Evolutionary conservation across 2,113 vertebrate genomes (phyloP), one percentile per base, ranked within the genome.

Genomic region (Paradoxurus hermaphroditus): DNA sequence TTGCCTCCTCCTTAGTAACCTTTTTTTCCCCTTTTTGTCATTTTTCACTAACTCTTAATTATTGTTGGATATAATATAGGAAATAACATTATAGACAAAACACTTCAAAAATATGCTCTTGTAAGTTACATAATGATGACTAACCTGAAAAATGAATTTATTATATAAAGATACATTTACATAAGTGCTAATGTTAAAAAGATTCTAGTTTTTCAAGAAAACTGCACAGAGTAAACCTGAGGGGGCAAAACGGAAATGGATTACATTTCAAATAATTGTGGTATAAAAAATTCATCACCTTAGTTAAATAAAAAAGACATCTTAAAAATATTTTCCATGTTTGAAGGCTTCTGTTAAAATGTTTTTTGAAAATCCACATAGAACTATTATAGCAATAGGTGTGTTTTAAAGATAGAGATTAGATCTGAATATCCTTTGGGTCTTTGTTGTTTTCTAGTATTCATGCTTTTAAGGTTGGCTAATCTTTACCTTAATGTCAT

Each of bases 141-240:
- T 92, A 87, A 97, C 67, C 3, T 62, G 2, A 96, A 81, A 25
- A 29, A 97, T 93, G 63, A 2, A 21, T 96, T 94, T 16, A 6
- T 97, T 95, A 81, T 51, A 31, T 92, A n/a, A 86, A 96, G 87
- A 81, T 67, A 0, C 15, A 3, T 78, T 56, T 21, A 0, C 46
- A 73, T 75, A 86, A 88, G 68, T 14, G 49, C 27, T 87, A 81
- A 89, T 85, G 19, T 51, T 85, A 16, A 91, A 70, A 73, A 81
- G 68, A 53, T 36, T 92, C 62, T 95, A 93, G 88, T 41, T 62
- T 73, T 93, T 51, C 21, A 75, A 85, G 19, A 68, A 91, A 49
- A 27, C 89, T 2, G 27, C 9, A 10, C 23, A 41, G 51, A 15
- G 2, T 46, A 65, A 81, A 31, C 18, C 53, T 46, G 36, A 83